Percentiles rank a stretch among this genome's conserved stretches.
These are phyloP conservation scores for Rhabditoides inermis DNA, from an alignment of 2,888 invertebrate genomes.

Conservation along the genomic window DNA sequence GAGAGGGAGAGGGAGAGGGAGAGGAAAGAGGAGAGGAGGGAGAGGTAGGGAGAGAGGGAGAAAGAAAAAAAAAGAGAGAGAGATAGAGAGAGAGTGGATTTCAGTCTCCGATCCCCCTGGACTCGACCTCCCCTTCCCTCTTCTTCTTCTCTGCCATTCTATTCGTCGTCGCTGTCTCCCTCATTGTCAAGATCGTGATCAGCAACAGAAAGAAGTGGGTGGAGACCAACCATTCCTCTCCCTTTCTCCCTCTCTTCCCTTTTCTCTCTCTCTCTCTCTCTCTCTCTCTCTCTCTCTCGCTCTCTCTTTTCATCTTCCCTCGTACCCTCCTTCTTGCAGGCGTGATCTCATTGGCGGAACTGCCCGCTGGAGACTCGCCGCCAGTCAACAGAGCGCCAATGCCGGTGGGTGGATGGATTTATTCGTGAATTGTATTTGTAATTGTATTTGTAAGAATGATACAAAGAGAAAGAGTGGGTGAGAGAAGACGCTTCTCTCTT, in stretches of 20 bases:
- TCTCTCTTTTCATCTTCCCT: not conserved
- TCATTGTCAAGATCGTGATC: constrained; percentile 33
- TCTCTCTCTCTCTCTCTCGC: not conserved
- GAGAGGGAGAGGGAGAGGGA: no score
- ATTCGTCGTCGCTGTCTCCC: constrained; percentile 28
- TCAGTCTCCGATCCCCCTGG: constrained; percentile 3
- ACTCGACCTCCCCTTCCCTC: constrained; percentile 21
- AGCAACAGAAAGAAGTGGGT: constrained; percentile 31
- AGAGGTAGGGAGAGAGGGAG: no score
- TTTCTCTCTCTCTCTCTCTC: constrained; percentile 1
- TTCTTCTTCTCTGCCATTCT: constrained; percentile 30
- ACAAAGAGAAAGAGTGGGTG: constrained; percentile 1
- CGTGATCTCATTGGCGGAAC: constrained; percentile 23
- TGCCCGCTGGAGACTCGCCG: constrained; percentile 26
- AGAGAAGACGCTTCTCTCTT: no score
- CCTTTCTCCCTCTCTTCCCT: not conserved
- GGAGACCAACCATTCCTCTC: not conserved
- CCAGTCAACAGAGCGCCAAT: constrained; percentile 20
- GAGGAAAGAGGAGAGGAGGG: no score
- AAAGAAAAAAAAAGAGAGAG: no score
- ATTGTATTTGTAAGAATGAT: no score
- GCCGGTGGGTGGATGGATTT: no score
- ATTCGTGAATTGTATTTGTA: no score
- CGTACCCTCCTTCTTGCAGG: constrained; percentile 7
- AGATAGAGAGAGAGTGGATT: no score